Conservation (phyloP, 2,113 vertebrate species). For the Hirundichthys speculiger region DNA sequence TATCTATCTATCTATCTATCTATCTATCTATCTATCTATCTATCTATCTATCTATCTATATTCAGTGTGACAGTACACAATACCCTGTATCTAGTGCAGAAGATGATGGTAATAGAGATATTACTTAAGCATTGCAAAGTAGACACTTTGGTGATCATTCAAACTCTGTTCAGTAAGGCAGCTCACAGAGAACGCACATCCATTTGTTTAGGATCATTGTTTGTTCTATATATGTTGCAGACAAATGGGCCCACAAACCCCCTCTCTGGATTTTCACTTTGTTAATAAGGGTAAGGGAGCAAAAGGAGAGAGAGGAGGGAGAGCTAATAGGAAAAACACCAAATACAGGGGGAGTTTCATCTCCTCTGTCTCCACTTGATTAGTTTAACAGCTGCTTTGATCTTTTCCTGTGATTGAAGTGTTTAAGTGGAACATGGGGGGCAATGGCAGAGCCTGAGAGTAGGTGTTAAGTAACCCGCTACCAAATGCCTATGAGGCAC, state of each 20-base stretch:
- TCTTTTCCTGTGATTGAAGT: constrained; percentile 98
- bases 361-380: constrained; percentile 87
- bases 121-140: constrained; percentile 37
- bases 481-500: constrained; percentile 94
- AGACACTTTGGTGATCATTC: constrained; percentile 38
- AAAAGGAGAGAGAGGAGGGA: constrained; percentile 24
- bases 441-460: constrained; percentile 86
- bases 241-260: constrained; percentile 65
- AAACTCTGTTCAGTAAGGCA: constrained; percentile 54
- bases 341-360: constrained; percentile 76
- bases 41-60: no score
- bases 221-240: constrained; percentile 70
- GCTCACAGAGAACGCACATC: constrained; percentile 47
- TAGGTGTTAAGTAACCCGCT: constrained; percentile 85
- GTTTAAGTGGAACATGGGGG: constrained; percentile 93
- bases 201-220: constrained; percentile 72
- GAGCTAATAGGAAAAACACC: constrained; percentile 68
- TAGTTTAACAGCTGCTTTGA: constrained; percentile 96
- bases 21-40: no score
- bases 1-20: no score
- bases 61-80: not conserved
- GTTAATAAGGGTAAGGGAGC: constrained; percentile 70
- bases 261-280: constrained; percentile 56
- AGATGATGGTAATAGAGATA: constrained; percentile 34
- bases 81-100: not conserved